Evolutionary conservation across 2,113 vertebrate genomes (phyloP).

Genomic region (human (Homo sapiens)): DNA sequence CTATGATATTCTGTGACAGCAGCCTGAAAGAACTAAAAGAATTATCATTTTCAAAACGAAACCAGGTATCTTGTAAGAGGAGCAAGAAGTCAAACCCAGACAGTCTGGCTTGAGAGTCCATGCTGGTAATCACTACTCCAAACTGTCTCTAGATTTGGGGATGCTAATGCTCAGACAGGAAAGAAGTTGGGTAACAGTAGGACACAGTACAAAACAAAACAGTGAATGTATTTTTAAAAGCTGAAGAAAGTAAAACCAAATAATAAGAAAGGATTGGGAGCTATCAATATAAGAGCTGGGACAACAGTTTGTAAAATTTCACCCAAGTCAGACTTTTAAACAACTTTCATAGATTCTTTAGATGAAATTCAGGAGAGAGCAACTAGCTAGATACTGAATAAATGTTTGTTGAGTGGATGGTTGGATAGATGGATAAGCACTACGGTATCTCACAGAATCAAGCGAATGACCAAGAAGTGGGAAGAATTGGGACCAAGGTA

Average conservation of each 20-base stretch:
- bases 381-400: background rate
- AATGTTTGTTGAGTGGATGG: background rate
- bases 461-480: background rate
- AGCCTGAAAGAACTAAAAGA: background rate
- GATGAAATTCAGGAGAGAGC: background rate
- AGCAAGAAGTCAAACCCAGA: background rate
- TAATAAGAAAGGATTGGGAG: background rate
- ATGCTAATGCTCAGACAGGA: background rate
- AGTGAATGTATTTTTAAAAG: background rate
- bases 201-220: background rate
- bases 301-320: background rate
- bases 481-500: background rate
- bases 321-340: slow-evolving; percentile 16
- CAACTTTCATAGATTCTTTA: background rate
- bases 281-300: background rate
- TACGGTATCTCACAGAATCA: background rate
- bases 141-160: background rate
- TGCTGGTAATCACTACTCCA: background rate
- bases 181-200: background rate
- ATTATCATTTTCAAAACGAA: background rate
- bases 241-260: background rate
- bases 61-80: background rate
- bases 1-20: background rate
- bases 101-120: background rate
- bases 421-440: background rate